Evolutionary conservation across 2,113 vertebrate species (phyloP).

Genomic region (Regulus satrapa): DNA sequence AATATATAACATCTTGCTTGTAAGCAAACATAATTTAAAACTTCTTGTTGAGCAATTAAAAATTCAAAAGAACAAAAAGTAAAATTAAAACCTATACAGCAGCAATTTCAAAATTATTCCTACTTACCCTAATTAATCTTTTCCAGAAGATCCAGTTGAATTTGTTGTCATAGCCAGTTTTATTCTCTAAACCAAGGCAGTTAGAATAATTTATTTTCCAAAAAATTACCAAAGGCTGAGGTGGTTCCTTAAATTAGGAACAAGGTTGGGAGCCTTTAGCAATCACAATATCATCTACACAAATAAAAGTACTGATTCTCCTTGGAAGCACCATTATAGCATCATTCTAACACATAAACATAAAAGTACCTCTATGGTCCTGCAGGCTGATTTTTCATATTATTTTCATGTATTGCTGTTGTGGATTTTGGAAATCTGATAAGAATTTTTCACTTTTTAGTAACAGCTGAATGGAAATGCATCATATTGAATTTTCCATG

Average conservation of each 20-base stretch:
- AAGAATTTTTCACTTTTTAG: not conserved
- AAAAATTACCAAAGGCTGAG: conserved; percentile 8
- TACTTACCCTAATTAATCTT: conserved; percentile 28
- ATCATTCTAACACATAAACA: not conserved
- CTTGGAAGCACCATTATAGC: not conserved
- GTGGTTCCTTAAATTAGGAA: not conserved
- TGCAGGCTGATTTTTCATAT: not conserved
- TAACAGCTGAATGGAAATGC: not conserved
- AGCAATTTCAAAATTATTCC: conserved; percentile 18
- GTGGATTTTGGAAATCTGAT: not conserved
- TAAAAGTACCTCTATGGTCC: not conserved
- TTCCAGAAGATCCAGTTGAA: not conserved
- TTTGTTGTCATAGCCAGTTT: not conserved
- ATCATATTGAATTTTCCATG: not conserved
- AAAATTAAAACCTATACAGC: not conserved
- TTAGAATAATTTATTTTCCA: not conserved
- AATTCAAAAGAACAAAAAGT: not conserved
- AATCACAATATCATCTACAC: not conserved
- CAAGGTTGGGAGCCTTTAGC: not conserved
- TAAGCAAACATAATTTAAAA: not conserved
- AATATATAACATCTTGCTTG: not conserved
- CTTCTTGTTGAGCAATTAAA: not conserved
- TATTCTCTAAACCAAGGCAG: not conserved
- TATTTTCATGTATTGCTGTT: not conserved
- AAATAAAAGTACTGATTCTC: not conserved